Evolutionary conservation across 2,113 vertebrate genomes (phyloP), one percentile per base, ranked within the genome.

Genomic region (Malaclemys terrapin): DNA sequence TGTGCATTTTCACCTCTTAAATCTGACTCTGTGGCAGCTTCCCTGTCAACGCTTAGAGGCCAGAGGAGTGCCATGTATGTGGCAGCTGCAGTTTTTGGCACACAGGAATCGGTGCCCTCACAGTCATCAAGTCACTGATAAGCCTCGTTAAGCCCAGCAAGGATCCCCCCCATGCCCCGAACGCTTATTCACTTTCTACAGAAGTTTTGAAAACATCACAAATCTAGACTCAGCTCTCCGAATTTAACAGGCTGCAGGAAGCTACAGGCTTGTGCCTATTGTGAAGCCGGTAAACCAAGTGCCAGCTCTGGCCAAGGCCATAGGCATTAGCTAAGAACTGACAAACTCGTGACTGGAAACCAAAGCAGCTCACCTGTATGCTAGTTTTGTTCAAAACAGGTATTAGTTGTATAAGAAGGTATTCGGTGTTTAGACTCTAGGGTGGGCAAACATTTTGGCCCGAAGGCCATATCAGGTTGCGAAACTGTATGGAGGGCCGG

Each of bases 111-210:
- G 16, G 59, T 8, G 27, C 29, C 29, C 59, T 62, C 29, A 31
- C 6, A 62, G 59, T 12, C 31, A 20, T 38, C 38, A 47, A 47
- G 75, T 47, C 75, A 24, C 24, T 45, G 24, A 25, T 42, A 13
- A 6, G 42, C 75, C 22, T 13, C 14, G 6, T 27, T 24, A 24
- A 42, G 38, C 10, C 22, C 24, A 22, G 24, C 22, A 8, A 47
- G 4, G 25, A 16, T 42, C 42, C 75, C 2, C 1, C 1, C 25
- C 6, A 3, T 1, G 5, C 24, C 75, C 42, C 22, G 11, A 47
- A 78, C 3, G 6, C 38, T 16, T 16, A 25, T 78, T 47, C 75
- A 14, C 75, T 78, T 78, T 78, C 75, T 78, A 42, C 42, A 47
- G 47, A 45, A 27, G 42, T 45, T 76, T 76, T 22, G 22, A 45